phyloP scores from a whole-genome alignment of 1,140 invertebrate genomes.

The Teleogryllus occipitalis region DNA sequence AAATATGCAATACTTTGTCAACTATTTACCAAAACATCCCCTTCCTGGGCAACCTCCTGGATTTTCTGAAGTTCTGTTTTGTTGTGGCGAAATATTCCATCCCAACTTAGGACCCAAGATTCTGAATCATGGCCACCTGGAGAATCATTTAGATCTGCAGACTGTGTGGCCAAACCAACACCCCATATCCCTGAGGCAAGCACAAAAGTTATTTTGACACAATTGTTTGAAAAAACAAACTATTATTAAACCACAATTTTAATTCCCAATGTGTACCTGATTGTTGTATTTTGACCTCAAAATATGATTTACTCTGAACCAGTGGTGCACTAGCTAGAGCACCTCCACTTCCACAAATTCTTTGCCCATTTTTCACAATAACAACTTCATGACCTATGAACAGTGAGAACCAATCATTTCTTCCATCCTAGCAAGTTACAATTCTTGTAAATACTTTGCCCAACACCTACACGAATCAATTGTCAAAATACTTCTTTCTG shows the following conservation, averaged over 20 bases:
- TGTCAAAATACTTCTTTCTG: background rate
- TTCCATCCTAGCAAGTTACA: background rate
- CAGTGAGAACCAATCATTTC: slow-evolving; percentile 8
- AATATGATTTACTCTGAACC: slow-evolving; percentile 97
- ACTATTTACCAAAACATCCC: slow-evolving; percentile 76
- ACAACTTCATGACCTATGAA: slow-evolving; percentile 91
- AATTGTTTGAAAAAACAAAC: background rate
- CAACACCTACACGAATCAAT: background rate
- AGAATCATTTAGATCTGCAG: slow-evolving; percentile 75
- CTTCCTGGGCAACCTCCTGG: slow-evolving; percentile 66
- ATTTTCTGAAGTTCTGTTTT: slow-evolving; percentile 48
- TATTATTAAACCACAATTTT: background rate
- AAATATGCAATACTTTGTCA: background rate
- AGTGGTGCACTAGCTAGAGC: slow-evolving; percentile 86
- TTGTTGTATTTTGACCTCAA: slow-evolving; percentile 97
- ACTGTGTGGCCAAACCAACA: slow-evolving; percentile 81
- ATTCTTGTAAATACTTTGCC: background rate
- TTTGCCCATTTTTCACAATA: slow-evolving; percentile 89
- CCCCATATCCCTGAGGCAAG: slow-evolving; percentile 67
- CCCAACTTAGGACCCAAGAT: slow-evolving; percentile 88
- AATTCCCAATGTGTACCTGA: slow-evolving; percentile 48
- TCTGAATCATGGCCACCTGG: slow-evolving; percentile 78
- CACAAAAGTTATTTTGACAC: background rate
- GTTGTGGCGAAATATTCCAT: slow-evolving; percentile 65
- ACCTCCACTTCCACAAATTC: slow-evolving; percentile 93